A percentile compares a stretch with the other conserved stretches of the same genome.
Conservation (phyloP, 2,113 vertebrate genomes). For the Perca flavescens region DNA sequence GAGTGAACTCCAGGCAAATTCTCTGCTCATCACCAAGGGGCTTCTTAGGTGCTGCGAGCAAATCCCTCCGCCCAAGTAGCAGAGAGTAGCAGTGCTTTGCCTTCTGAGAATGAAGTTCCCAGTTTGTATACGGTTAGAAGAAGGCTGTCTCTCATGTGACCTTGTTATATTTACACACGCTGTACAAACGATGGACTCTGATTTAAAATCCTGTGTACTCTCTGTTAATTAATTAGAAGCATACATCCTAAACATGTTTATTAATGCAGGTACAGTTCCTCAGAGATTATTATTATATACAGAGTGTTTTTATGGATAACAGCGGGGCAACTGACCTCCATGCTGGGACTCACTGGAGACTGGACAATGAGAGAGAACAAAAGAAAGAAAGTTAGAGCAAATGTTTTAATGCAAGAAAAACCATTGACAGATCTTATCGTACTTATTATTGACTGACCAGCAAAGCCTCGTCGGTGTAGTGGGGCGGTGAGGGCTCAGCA, state of each 20-base stretch:
- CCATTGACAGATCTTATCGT: neutral
- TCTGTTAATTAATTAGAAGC: neutral
- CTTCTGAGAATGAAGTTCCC: too few relatives aligned
- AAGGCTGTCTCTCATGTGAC: too few relatives aligned
- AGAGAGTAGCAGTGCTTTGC: too few relatives aligned
- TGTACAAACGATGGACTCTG: too few relatives aligned
- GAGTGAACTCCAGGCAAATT: too few relatives aligned
- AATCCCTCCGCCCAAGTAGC: too few relatives aligned
- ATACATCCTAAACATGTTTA: neutral
- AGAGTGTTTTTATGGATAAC: neutral
- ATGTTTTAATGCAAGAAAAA: neutral
- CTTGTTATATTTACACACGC: too few relatives aligned
- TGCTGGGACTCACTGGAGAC: slow-evolving; percentile 91
- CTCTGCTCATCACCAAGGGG: too few relatives aligned
- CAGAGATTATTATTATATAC: too few relatives aligned
- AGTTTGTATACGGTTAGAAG: too few relatives aligned
- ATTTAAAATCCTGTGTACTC: neutral
- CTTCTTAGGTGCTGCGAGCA: too few relatives aligned
- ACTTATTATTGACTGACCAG: slow-evolving; percentile 84
- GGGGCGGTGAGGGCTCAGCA: slow-evolving; percentile 87
- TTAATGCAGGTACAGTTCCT: too few relatives aligned
- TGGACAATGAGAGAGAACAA: slow-evolving; percentile 62
- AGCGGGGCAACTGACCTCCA: slow-evolving; percentile 87
- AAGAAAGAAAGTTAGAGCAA: neutral
- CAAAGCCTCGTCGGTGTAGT: slow-evolving; percentile 87